Evolutionary conservation across 92 coral and sea anemone species (phyloP), one percentile per base, ranked within the genome.

Genomic region (Metridium senile): DNA sequence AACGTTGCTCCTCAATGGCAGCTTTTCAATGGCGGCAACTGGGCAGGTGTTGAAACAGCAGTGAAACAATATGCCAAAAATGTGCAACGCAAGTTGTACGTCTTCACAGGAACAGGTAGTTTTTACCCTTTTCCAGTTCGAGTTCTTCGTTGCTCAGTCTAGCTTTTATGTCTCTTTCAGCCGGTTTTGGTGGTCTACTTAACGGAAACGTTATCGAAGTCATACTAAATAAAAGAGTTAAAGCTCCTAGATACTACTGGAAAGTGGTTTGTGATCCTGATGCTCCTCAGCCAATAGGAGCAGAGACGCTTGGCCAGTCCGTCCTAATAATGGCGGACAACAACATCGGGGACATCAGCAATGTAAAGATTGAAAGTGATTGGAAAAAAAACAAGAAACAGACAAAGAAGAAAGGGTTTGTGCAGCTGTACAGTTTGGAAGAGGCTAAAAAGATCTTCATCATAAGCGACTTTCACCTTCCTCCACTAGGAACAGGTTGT

Each of bases 1-100:
- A 78, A 78, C 30, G 68, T 78, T 28, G 83, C 83, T 43, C 83
- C 77, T 2, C 83, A 78, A 62, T 78, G 83, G 82, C 77, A 77
- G 43, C 18, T 17, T 33, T 74, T 74, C 43, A 74, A 74, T 63
- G 69, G 27, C 11, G 33, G 19, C 1, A 75, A 75, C 58, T 75
- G 71, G 80, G 59, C 31, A 10, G 58, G 20, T 20, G 20, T 61
- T 33, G 80, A 75, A 39, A 28, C 13, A 13, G 53, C 71, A 23
- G 33, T 75, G 3, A 75, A 57, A n/a, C 16, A 26, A 0, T 75
- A 61, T 39, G 70, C 70, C 22, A 75, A 32, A 6, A 1, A 18
- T 7, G 11, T 34, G 25, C 66, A 54, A 54, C 51, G 23, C 16
- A 54, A n/a, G 4, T 4, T 54, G n/a, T 54, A 25, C 54, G 47